These are phyloP conservation scores for Mimumesa dahlbomi DNA, from an alignment of 2,888 invertebrate genomes.

Conservation along the genomic window DNA sequence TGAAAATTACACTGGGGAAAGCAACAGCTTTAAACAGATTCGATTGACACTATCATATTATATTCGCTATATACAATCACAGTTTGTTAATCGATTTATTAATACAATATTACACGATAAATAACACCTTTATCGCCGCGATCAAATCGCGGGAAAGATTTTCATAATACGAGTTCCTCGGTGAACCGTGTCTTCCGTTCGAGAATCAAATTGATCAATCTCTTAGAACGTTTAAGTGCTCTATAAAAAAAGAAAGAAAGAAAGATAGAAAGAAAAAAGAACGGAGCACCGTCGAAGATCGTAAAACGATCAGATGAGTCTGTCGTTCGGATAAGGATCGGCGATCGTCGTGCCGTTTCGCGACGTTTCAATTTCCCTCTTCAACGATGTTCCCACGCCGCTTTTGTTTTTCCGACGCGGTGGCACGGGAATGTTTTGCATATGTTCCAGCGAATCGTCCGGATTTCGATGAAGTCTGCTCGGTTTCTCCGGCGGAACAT, in stretches of 20 bases:
- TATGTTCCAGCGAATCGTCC: slow-evolving; percentile 55
- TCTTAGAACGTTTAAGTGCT: slow-evolving; percentile 1
- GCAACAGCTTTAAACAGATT: too few species aligned
- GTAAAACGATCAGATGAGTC: slow-evolving; percentile 67
- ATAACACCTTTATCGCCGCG: too few species aligned
- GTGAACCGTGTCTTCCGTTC: too few species aligned
- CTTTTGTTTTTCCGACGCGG: slow-evolving; percentile 68
- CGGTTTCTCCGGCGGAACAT: slow-evolving; percentile 72
- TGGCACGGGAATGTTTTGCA: slow-evolving; percentile 70
- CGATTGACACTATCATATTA: too few species aligned
- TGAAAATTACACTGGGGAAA: too few species aligned
- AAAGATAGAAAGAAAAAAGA: too few species aligned
- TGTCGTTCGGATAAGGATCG: slow-evolving; percentile 63
- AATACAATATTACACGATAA: too few species aligned
- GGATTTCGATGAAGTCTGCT: slow-evolving; percentile 66
- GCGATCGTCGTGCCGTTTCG: slow-evolving; percentile 32
- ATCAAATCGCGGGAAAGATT: too few species aligned
- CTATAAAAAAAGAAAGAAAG: not conserved
- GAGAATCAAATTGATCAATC: not conserved
- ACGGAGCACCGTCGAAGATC: not conserved
- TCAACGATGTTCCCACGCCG: slow-evolving; percentile 24
- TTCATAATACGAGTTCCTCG: too few species aligned
- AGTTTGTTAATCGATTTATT: too few species aligned
- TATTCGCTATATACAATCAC: too few species aligned
- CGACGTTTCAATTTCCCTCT: slow-evolving; percentile 19